Evolutionary conservation across 2,113 vertebrate species (phyloP), one percentile per base, ranked within the genome.

Genomic region (Podarcis muralis): DNA sequence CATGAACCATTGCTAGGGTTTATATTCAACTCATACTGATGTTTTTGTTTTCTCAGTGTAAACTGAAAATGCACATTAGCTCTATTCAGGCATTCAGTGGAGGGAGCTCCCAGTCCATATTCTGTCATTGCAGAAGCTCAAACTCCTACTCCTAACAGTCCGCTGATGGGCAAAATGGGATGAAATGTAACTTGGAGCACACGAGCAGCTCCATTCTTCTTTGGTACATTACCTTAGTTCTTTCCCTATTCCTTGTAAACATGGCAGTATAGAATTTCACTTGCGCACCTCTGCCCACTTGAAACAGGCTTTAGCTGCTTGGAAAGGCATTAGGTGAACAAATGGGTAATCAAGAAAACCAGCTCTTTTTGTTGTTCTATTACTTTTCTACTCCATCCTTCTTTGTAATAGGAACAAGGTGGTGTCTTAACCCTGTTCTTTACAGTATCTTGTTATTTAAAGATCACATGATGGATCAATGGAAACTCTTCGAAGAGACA

Each of bases 251-350:
- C 90, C 6, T 66, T 66, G 85, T 30, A 87, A 48, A 20, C 8
- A 82, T 83, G 53, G 23, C 3, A 87, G 84, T 16, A 2, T 43
- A 30, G 75, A 25, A 0, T 5, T 90, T 5, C 85, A 84, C 43
- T 84, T 37, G 22, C 90, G 8, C 53, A 80, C n/a, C 40, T 25
- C 22, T 85, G 89, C 88, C 87, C 43, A 66, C 18, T 12, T 59
- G 91, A 83, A 71, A 37, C 22, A 2, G 71, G 5, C 3, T 89
- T 35, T 0, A 40, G 77, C 11, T 11, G 20, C 20, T 84, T 86
- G 23, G 76, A 76, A 92, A 91, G 53, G 66, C 69, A 30, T 57
- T 71, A 23, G 23, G 11, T 71, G 91, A 87, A 43, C 23, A 87
- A 32, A 37, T 1, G 65, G 78, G 27, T 69, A 76, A 88, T 37